phyloP scores from a whole-genome alignment of 2,888 invertebrate genomes.

The Sminthurinus aureus region DNA sequence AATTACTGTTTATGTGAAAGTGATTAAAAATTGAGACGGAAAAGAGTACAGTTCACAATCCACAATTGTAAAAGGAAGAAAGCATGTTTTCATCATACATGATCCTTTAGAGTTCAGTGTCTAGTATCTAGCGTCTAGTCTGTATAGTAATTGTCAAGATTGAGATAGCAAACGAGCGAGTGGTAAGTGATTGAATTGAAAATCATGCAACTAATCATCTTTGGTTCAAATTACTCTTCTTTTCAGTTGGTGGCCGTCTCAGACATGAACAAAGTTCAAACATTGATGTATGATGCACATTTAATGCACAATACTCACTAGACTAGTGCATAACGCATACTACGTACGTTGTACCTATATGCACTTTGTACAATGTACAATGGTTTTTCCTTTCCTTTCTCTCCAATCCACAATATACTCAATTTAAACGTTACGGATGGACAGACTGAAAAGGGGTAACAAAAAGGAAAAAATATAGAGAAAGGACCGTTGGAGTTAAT shows the following conservation, averaged over 20 bases:
- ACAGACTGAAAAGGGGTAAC: background rate
- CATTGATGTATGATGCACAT: background rate
- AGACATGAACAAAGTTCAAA: conserved; percentile 1
- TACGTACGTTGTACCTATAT: too few species aligned
- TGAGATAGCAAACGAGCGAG: background rate
- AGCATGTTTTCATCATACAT: background rate
- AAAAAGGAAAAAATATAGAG: background rate
- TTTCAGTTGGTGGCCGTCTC: conserved; percentile 18
- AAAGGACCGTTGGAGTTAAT: too few species aligned
- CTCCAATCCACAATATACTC: background rate
- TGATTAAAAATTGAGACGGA: background rate
- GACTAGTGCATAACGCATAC: too few species aligned
- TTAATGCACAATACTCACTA: too few species aligned
- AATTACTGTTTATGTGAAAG: too few species aligned
- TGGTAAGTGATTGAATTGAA: background rate
- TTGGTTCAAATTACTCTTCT: conserved; percentile 19
- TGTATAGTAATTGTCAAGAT: background rate
- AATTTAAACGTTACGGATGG: background rate
- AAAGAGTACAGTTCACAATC: background rate
- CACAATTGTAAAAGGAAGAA: background rate
- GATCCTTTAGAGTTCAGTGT: background rate
- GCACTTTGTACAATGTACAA: too few species aligned
- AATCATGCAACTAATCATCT: conserved; percentile 13
- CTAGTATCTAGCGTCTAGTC: too few species aligned
- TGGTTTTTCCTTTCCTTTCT: too few species aligned